These are phyloP conservation scores for Speoplatyrhinus poulsoni DNA, from an alignment of 2,113 vertebrate species.

Conservation along the genomic window DNA sequence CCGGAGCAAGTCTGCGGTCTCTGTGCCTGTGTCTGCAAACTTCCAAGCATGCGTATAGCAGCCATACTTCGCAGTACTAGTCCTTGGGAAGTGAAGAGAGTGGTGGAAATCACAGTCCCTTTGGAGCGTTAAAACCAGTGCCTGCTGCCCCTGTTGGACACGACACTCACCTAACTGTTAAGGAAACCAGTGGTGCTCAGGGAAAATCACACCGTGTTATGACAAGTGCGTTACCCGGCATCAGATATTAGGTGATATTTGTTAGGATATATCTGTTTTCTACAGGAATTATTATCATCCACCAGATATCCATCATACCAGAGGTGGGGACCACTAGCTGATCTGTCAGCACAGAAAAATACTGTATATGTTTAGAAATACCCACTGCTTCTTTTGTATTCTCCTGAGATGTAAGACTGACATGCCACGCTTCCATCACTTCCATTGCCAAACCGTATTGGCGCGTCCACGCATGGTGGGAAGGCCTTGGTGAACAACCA, in stretches of 20 bases:
- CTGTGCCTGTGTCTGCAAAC: slow-evolving; percentile 8
- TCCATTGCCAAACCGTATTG: slow-evolving; percentile 4
- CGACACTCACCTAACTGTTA: slow-evolving; percentile 30
- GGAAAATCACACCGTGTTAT: slow-evolving; percentile 52
- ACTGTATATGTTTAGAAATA: slow-evolving; percentile 19
- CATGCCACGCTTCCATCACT: slow-evolving; percentile 28
- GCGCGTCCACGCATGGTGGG: not conserved
- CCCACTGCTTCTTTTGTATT: slow-evolving; percentile 11
- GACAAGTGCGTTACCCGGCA: slow-evolving; percentile 44
- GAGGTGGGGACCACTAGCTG: not conserved
- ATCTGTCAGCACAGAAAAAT: slow-evolving; percentile 39
- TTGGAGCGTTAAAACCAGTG: slow-evolving; percentile 20
- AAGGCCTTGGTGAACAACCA: slow-evolving; percentile 18
- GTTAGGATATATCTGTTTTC: slow-evolving; percentile 32
- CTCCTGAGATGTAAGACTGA: slow-evolving; percentile 19
- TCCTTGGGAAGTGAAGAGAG: slow-evolving; percentile 39
- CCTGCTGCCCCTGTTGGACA: slow-evolving; percentile 40
- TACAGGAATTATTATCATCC: slow-evolving; percentile 17
- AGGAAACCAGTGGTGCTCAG: slow-evolving; percentile 31
- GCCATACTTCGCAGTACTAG: slow-evolving; percentile 23
- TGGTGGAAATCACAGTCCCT: slow-evolving; percentile 28
- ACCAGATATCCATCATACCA: not conserved
- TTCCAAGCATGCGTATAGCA: slow-evolving; percentile 28
- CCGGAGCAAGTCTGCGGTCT: slow-evolving; percentile 17
- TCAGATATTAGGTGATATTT: slow-evolving; percentile 42